Evolutionary conservation across 2,113 vertebrate genomes (phyloP).

Genomic region (Struthidea cinerea): DNA sequence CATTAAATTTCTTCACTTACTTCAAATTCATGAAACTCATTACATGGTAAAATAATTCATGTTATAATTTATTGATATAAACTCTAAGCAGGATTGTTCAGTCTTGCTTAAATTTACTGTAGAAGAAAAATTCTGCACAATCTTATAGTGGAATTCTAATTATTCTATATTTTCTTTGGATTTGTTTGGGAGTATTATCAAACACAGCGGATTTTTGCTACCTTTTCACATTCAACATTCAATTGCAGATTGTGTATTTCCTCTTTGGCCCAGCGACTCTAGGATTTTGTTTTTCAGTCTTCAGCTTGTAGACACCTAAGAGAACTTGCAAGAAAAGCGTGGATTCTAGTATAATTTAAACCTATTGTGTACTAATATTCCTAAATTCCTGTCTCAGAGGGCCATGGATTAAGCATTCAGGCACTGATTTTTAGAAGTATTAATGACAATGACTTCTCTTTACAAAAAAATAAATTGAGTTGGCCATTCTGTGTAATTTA

Average conservation of each 20-base stretch:
- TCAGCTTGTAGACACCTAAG: background rate
- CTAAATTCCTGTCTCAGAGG: background rate
- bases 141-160: background rate
- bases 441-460: background rate
- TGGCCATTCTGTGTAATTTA: background rate
- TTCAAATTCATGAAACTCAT: background rate
- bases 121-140: background rate
- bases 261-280: background rate
- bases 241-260: background rate
- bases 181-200: background rate
- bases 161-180: background rate
- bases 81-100: background rate
- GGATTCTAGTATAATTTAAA: background rate
- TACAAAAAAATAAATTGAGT: background rate
- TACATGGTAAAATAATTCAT: background rate
- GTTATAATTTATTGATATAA: background rate
- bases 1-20: constrained; percentile 13
- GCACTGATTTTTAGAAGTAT: background rate
- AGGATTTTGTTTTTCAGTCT: background rate
- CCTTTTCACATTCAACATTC: background rate
- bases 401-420: background rate
- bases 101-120: background rate
- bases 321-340: background rate
- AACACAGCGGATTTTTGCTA: background rate
- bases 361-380: background rate